These are phyloP conservation scores for Hypsopygia costalis DNA, from an alignment of 2,888 invertebrate genomes.

Conservation along the genomic window DNA sequence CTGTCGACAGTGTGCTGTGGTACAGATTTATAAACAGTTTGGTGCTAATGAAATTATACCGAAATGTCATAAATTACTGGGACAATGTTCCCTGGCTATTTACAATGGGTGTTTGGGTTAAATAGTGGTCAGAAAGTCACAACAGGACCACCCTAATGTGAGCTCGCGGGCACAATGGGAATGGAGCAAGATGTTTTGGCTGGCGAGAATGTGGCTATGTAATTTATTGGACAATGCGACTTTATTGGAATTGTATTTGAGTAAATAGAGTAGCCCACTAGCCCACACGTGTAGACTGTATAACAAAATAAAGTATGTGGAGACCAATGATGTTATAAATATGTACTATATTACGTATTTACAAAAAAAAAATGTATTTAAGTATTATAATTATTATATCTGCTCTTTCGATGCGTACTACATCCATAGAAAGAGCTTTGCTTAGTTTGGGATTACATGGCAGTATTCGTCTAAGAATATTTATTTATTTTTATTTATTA, in stretches of 20 bases:
- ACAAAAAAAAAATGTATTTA: too few relatives aligned
- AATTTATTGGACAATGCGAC: conserved; percentile 42
- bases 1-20: conserved; percentile 62
- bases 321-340: too few relatives aligned
- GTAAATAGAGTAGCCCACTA: conserved; percentile 22
- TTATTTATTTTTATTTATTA: too few relatives aligned
- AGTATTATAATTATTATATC: too few relatives aligned
- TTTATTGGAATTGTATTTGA: conserved; percentile 20
- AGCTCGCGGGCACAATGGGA: conserved; percentile 17
- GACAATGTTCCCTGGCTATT: conserved; percentile 47
- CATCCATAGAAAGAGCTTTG: too few relatives aligned
- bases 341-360: too few relatives aligned
- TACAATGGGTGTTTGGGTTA: conserved; percentile 60
- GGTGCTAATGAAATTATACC: conserved; percentile 74
- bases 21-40: conserved; percentile 66
- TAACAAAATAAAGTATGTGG: too few relatives aligned
- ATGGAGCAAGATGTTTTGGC: conserved; percentile 39
- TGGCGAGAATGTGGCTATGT: conserved; percentile 22
- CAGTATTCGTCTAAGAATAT: too few relatives aligned
- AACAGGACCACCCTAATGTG: conserved; percentile 63
- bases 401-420: too few relatives aligned
- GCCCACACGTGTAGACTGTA: conserved; percentile 2
- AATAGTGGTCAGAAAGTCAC: conserved; percentile 41
- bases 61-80: conserved; percentile 64
- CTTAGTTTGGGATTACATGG: too few relatives aligned